Conservation (phyloP, 1,140 invertebrate genomes). For the Drosophila nigromelanica region DNA sequence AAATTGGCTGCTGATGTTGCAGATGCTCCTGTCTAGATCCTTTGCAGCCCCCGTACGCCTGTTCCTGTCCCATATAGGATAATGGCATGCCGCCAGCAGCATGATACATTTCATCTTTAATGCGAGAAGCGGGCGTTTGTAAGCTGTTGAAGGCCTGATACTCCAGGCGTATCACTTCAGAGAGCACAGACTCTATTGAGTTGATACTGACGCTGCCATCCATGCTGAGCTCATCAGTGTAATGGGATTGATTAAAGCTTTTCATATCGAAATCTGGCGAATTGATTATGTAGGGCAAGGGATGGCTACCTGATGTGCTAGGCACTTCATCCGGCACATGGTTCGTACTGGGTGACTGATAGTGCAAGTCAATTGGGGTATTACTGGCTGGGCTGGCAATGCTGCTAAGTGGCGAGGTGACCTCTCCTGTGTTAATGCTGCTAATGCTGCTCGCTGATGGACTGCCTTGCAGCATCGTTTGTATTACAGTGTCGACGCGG, state of each 20-base stretch:
- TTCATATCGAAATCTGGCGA: conserved; percentile 70
- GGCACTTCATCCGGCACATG: conserved; percentile 55
- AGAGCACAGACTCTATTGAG: conserved; percentile 92
- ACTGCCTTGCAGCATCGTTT: conserved; percentile 59
- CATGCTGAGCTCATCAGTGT: conserved; percentile 58
- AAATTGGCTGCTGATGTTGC: conserved; percentile 63
- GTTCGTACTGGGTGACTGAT: conserved; percentile 49
- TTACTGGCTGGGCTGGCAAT: conserved; percentile 42
- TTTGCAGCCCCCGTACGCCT: conserved; percentile 29
- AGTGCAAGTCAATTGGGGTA: conserved; percentile 61
- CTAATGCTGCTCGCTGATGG: conserved; percentile 26
- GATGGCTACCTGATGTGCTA: conserved; percentile 64
- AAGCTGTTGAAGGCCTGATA: conserved; percentile 85
- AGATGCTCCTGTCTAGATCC: conserved; percentile 27
- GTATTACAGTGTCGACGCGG: conserved; percentile 65
- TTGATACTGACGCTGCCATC: conserved; percentile 82
- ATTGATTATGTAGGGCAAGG: conserved; percentile 53
- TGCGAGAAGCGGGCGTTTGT: conserved; percentile 70
- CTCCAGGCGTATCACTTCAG: conserved; percentile 92
- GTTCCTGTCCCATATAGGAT: conserved; percentile 37
- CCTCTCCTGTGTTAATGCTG: conserved; percentile 25
- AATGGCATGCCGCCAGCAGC: conserved; percentile 34
- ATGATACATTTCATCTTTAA: conserved; percentile 68
- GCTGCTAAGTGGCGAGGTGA: conserved; percentile 43
- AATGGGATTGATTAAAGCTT: conserved; percentile 57